Conservation (phyloP, 2,797 vertebrate genomes). For the Trachops cirrhosus region DNA sequence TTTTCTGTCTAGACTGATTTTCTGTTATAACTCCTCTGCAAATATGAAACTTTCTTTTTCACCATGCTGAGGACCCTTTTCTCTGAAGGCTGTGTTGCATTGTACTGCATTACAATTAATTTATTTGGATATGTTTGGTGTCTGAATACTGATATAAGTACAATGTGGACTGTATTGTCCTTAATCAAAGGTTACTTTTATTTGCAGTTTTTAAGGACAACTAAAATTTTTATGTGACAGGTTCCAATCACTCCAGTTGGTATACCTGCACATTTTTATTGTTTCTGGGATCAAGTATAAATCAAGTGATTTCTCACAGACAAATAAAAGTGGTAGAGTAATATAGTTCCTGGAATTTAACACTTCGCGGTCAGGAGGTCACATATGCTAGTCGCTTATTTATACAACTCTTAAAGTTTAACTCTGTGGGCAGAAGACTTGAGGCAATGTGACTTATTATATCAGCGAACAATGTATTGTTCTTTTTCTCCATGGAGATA, state of each 20-base stretch:
- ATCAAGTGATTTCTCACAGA: constrained; percentile 81
- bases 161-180: constrained; percentile 40
- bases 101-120: constrained; percentile 24
- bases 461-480: constrained; percentile 78
- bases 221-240: constrained; percentile 70
- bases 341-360: constrained; percentile 83
- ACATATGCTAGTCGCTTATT: constrained; percentile 85
- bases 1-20: not conserved
- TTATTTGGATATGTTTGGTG: constrained; percentile 47
- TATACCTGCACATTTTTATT: constrained; percentile 80
- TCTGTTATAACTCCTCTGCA: not conserved
- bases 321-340: constrained; percentile 78
- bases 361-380: constrained; percentile 81
- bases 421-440: constrained; percentile 78
- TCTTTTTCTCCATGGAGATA: constrained; percentile 64
- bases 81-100: not conserved
- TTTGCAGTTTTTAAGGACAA: constrained; percentile 69
- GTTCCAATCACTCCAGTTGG: constrained; percentile 64
- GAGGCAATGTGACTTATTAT: constrained; percentile 75
- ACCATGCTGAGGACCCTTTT: not conserved
- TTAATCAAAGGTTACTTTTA: constrained; percentile 75
- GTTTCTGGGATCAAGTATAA: constrained; percentile 80
- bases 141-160: constrained; percentile 46
- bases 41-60: constrained; percentile 27
- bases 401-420: constrained; percentile 80